phyloP scores from a whole-genome alignment of 2,888 invertebrate species.

The Orthosia gracilis region DNA sequence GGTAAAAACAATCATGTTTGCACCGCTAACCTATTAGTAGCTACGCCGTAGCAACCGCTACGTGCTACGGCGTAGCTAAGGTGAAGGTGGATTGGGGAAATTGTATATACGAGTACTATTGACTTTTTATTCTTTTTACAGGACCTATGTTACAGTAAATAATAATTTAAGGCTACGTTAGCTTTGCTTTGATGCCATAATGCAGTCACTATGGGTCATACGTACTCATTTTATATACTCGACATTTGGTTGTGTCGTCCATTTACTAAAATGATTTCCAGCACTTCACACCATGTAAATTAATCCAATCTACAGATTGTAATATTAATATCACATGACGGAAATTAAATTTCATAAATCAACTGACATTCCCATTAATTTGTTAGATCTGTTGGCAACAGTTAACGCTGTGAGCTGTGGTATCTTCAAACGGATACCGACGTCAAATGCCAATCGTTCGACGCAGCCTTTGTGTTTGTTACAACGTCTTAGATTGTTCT shows the following conservation, averaged over 20 bases:
- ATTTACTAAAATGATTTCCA: not conserved
- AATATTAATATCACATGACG: not conserved
- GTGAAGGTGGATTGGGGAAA: not conserved
- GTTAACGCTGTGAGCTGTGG: conserved; percentile 8
- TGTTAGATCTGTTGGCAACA: conserved; percentile 2
- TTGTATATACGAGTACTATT: no score
- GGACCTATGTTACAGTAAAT: no score
- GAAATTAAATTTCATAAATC: not conserved
- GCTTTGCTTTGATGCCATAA: no score
- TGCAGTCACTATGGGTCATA: no score
- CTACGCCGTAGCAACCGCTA: conserved; percentile 27
- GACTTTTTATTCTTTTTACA: no score
- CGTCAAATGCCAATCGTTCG: conserved; percentile 39
- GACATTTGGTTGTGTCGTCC: not conserved
- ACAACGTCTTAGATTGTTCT: conserved; percentile 10
- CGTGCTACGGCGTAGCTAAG: conserved; percentile 36
- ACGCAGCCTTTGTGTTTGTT: conserved; percentile 10
- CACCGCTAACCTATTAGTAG: not conserved
- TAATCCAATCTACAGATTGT: not conserved
- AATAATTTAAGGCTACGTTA: no score
- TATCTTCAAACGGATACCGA: conserved; percentile 46
- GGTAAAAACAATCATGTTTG: not conserved
- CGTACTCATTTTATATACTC: no score
- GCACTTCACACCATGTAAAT: not conserved
- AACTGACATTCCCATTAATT: conserved; percentile 8